Percentiles rank a stretch among this genome's conserved stretches.
Conservation (phyloP, 1,140 invertebrate genomes). For the Trypoxylus dichotomus region DNA sequence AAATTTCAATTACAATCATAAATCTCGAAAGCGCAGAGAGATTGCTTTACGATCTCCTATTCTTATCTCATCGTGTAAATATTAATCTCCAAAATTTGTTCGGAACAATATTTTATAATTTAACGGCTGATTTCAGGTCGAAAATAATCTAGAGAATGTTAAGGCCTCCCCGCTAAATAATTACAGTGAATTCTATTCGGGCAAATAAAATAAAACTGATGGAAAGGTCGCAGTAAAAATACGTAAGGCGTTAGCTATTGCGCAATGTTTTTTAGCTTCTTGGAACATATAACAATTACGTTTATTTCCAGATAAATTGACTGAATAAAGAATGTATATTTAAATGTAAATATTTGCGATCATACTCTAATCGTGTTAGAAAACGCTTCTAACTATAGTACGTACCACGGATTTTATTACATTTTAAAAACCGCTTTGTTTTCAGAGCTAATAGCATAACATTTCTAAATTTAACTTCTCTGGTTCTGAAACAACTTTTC, state of each 20-base stretch:
- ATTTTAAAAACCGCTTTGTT: slow-evolving; percentile 15
- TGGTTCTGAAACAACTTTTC: not conserved
- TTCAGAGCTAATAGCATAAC: not conserved
- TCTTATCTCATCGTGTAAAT: too few species aligned
- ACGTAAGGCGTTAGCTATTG: not conserved
- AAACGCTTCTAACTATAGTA: not conserved
- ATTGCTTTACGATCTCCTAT: too few species aligned
- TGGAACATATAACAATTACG: not conserved
- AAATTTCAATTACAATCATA: too few species aligned
- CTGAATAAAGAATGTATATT: not conserved
- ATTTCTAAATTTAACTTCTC: not conserved
- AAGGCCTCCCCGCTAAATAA: too few species aligned
- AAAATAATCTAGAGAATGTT: too few species aligned
- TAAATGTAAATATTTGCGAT: slow-evolving; percentile 10
- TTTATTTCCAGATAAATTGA: not conserved
- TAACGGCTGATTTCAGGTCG: too few species aligned
- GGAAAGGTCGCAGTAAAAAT: too few species aligned
- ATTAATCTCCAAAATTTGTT: too few species aligned
- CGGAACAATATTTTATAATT: too few species aligned
- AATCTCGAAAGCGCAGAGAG: too few species aligned
- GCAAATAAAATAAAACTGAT: too few species aligned
- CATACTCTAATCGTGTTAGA: not conserved
- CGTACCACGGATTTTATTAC: not conserved
- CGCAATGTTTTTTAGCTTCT: not conserved
- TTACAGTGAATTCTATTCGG: too few species aligned